Conservation (phyloP, 2,888 invertebrate species). For the Bunonema sp. region DNA sequence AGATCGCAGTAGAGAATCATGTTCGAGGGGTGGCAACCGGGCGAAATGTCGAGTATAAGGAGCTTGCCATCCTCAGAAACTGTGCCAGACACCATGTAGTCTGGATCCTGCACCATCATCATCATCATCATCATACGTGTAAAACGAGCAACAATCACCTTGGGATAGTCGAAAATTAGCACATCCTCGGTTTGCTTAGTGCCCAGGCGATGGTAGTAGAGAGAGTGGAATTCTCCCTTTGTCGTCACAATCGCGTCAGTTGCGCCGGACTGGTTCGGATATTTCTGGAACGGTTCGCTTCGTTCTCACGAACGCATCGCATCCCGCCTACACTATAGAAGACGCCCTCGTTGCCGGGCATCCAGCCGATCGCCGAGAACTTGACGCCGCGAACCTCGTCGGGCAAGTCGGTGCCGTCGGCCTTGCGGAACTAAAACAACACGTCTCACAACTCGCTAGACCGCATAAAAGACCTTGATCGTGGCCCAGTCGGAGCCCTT, state of each 20-base stretch:
- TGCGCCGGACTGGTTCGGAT: slow-evolving; percentile 18
- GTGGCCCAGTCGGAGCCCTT: slow-evolving; percentile 93
- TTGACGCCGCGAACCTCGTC: slow-evolving; percentile 81
- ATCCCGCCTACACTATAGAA: too few species aligned
- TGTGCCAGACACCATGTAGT: slow-evolving; percentile 69
- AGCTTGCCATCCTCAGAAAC: slow-evolving; percentile 81
- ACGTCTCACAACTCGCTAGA: neutral
- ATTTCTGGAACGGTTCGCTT: too few species aligned
- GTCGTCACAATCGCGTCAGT: slow-evolving; percentile 80
- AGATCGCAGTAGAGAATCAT: slow-evolving; percentile 61
- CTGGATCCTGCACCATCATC: slow-evolving; percentile 71
- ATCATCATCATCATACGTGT: too few species aligned
- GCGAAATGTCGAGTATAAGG: slow-evolving; percentile 65
- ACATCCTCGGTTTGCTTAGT: slow-evolving; percentile 73
- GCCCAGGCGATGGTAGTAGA: slow-evolving; percentile 76
- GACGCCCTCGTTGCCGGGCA: slow-evolving; percentile 78
- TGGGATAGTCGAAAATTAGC: slow-evolving; percentile 72
- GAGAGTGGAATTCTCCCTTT: slow-evolving; percentile 72
- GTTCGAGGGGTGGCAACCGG: slow-evolving; percentile 75
- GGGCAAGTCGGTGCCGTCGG: slow-evolving; percentile 63
- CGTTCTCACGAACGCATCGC: too few species aligned
- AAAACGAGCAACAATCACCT: too few species aligned
- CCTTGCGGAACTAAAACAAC: slow-evolving; percentile 25
- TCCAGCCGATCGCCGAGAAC: slow-evolving; percentile 79
- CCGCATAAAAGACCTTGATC: slow-evolving; percentile 51